phyloP scores from a whole-genome alignment of 2,113 vertebrate species.

The Lampris incognitus region DNA sequence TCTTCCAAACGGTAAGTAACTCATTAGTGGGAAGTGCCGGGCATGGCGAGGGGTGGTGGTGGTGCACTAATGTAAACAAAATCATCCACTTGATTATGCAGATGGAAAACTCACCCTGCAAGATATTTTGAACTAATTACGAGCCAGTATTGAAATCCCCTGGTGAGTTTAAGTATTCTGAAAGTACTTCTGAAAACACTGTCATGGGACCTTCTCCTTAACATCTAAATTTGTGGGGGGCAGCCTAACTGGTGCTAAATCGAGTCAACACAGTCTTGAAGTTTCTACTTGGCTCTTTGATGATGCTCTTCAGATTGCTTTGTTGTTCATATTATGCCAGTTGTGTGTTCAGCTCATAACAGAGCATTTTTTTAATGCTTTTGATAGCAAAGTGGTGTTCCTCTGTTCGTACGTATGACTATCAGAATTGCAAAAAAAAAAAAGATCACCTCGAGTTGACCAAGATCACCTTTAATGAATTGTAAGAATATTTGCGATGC shows the following conservation, averaged over 20 bases:
- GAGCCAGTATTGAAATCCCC: conserved; percentile 37
- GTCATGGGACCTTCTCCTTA: background rate
- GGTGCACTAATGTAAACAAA: conserved; percentile 48
- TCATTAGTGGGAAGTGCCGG: conserved; percentile 72
- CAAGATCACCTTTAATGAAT: conserved; percentile 22
- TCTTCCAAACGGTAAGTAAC: conserved; percentile 28
- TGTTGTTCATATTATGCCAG: conserved; percentile 51
- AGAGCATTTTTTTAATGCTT: conserved; percentile 34
- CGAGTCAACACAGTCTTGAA: conserved; percentile 38
- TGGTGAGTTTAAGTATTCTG: conserved; percentile 15
- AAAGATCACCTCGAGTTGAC: background rate
- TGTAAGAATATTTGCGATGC: conserved; percentile 17
- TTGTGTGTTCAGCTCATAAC: conserved; percentile 48
- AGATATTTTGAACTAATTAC: conserved; percentile 59
- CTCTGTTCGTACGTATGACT: conserved; percentile 39
- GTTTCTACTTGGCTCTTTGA: conserved; percentile 54
- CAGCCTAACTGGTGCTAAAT: conserved; percentile 50
- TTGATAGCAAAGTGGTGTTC: conserved; percentile 51
- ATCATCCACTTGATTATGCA: conserved; percentile 32
- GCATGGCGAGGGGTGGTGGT: conserved; percentile 34
- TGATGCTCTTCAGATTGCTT: conserved; percentile 45
- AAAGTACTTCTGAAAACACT: conserved; percentile 22
- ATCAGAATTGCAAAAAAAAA: conserved; percentile 1
- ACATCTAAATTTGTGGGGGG: conserved; percentile 5
- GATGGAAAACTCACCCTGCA: conserved; percentile 32